phyloP scores from a whole-genome alignment of 1,140 invertebrate genomes.

The Formica selysi region DNA sequence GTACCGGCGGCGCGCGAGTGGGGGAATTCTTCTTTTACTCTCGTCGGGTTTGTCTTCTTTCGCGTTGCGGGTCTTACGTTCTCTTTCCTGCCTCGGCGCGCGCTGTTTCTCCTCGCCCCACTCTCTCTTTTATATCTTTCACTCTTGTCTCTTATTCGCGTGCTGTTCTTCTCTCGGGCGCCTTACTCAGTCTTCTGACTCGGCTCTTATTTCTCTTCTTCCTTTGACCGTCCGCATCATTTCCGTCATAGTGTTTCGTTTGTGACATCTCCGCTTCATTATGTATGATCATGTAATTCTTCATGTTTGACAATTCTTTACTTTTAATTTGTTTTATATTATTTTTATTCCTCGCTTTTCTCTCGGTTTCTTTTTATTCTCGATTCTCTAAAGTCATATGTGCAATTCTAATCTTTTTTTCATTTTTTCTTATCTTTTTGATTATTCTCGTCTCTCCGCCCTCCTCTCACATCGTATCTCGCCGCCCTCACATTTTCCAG shows the following conservation, averaged over 20 bases:
- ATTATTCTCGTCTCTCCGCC: slow-evolving; percentile 68
- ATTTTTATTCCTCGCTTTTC: background rate
- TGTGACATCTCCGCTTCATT: slow-evolving; percentile 19
- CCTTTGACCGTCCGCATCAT: slow-evolving; percentile 49
- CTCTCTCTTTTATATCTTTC: slow-evolving; percentile 41
- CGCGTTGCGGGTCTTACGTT: slow-evolving; percentile 69
- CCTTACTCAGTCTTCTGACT: slow-evolving; percentile 52
- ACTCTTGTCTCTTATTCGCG: slow-evolving; percentile 52
- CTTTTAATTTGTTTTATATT: slow-evolving; percentile 24
- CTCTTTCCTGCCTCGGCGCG: slow-evolving; percentile 69
- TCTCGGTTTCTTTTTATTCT: background rate
- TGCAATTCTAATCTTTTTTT: slow-evolving; percentile 3
- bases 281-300: background rate
- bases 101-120: slow-evolving; percentile 52
- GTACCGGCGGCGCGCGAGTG: slow-evolving; percentile 76
- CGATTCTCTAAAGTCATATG: slow-evolving; percentile 14
- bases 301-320: background rate
- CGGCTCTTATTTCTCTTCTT: slow-evolving; percentile 41
- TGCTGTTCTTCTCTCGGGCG: slow-evolving; percentile 63
- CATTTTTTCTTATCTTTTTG: slow-evolving; percentile 27
- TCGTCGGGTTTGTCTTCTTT: slow-evolving; percentile 66
- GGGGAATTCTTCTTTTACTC: slow-evolving; percentile 85
- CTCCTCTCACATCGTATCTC: slow-evolving; percentile 49
- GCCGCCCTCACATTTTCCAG: slow-evolving; percentile 47
- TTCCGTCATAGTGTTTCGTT: slow-evolving; percentile 57